Base-by-base conservation (phyloP, 2,113 vertebrate genomes). In the Sturnira hondurensis region DNA sequence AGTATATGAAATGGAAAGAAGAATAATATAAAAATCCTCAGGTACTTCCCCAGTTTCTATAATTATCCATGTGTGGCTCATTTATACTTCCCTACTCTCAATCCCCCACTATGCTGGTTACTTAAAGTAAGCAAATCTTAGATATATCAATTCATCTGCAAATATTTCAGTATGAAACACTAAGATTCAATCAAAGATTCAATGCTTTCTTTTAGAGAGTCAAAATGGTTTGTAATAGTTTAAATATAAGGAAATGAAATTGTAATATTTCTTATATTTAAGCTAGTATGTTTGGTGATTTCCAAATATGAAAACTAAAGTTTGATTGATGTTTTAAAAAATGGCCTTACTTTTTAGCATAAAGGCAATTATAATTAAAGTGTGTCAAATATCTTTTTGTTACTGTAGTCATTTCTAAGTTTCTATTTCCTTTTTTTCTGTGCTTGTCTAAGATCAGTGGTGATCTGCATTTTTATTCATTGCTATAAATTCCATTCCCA, bases 251-350 rank as follows among this genome's bases (percentile, higher is more conserved):
- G 3, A 89, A 90, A 67, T 80, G 4, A 36, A 92, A 52, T 87
- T 90, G 20, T 84, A 54, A 89, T 43, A 63, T 15, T 33, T 84
- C 14, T 83, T 94, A 63, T 13, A 86, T 6, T 19, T 93, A 78
- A 63, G 19, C 19, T 78, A 68, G 6, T 65, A 1, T 45, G 9
- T 14, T 38, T 61, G 89, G 36, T 10, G 2, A 78, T 84, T 95
- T 93, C 26, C 14, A 95, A 89, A 52, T 70, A 56, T 74, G 70
- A 95, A 76, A 85, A 31, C 14, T 89, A 78, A 91, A 80, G 56
- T 70, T 43, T 94, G 45, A 84, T 71, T 90, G 4, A n/a, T 20
- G 91, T 90, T 83, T 78, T 83, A 74, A n/a, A 91, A 94, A 96
- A 43, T 78, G 26, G 7, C 38, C 50, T 47, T 70, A 17, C 56